Conservation (phyloP, 1,140 invertebrate genomes). For the Pseudachorutes palmiensis region DNA sequence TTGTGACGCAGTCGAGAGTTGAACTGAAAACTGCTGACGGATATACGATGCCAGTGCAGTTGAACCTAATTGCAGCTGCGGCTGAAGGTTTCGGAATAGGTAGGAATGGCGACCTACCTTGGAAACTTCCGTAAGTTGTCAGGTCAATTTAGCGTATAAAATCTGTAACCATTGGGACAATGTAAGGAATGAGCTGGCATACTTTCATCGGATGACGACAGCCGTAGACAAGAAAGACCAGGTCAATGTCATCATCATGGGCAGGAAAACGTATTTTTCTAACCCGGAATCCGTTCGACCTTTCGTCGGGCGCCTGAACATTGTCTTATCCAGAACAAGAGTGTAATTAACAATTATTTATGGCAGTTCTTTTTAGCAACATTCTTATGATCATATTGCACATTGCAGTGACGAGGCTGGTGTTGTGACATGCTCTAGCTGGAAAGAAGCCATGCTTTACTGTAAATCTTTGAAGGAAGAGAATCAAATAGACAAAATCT, state of each 20-base stretch:
- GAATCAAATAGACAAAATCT: background rate
- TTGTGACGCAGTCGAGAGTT: too few species aligned
- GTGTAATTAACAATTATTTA: background rate
- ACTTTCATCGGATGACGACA: background rate
- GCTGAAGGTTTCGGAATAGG: background rate
- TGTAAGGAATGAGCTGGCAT: background rate
- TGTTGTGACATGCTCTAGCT: background rate
- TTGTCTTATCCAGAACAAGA: background rate
- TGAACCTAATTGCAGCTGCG: background rate
- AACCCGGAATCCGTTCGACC: background rate
- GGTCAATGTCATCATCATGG: background rate
- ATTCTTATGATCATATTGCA: background rate
- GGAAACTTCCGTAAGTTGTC: background rate
- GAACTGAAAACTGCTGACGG: too few species aligned
- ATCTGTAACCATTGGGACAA: too few species aligned
- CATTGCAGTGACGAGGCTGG: background rate
- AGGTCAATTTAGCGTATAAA: too few species aligned
- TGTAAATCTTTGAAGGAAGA: background rate
- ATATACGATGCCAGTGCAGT: background rate
- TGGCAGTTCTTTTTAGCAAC: too few species aligned
- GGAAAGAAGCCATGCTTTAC: background rate
- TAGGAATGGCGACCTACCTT: background rate
- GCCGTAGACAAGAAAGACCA: background rate
- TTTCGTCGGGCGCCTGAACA: background rate
- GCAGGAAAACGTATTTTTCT: background rate